phyloP scores from a whole-genome alignment of 2,888 invertebrate species.

The Drosophila meridiana region DNA sequence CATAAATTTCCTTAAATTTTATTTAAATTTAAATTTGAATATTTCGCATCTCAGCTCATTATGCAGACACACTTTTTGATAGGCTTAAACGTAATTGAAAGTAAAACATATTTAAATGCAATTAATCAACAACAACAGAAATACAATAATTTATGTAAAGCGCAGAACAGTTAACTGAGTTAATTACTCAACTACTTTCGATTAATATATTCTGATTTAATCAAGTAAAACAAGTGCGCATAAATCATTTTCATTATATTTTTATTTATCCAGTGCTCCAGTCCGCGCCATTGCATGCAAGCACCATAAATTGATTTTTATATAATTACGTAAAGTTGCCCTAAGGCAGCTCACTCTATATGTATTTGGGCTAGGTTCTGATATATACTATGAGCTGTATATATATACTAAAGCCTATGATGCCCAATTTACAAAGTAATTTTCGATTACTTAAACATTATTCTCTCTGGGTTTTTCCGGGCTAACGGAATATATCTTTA shows the following conservation, averaged over 20 bases:
- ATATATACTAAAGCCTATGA: neutral
- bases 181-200: neutral
- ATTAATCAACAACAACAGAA: neutral
- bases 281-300: neutral
- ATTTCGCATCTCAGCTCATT: neutral
- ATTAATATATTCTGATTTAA: constrained; percentile 5
- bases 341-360: neutral
- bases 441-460: neutral
- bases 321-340: neutral
- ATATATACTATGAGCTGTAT: neutral
- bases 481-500: neutral
- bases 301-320: neutral
- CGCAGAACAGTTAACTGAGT: neutral
- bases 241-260: neutral
- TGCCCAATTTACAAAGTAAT: neutral
- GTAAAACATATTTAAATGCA: neutral
- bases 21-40: neutral
- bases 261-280: neutral
- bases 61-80: neutral
- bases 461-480: neutral
- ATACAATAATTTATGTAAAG: neutral
- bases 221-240: constrained; percentile 5
- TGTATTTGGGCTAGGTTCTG: neutral
- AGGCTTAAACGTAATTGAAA: neutral
- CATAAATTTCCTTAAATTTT: neutral